phyloP scores from a whole-genome alignment of 2,113 vertebrate species.

The Lasiurus cinereus region DNA sequence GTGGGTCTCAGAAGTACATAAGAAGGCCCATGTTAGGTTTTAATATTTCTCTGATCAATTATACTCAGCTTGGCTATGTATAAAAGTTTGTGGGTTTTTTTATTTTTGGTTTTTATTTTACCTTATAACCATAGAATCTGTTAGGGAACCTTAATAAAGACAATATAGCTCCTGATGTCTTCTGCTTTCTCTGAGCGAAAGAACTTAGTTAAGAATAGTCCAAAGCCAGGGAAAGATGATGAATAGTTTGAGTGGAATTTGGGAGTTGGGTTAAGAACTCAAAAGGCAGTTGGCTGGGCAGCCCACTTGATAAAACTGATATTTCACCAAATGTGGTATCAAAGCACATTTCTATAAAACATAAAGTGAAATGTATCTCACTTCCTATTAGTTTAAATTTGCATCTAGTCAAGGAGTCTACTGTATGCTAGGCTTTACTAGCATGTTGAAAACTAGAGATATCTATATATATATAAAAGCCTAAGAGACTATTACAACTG shows the following conservation, averaged over 20 bases:
- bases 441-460: not conserved
- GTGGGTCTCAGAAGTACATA: not conserved
- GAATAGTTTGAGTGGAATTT: not conserved
- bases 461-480: too few species aligned
- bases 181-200: not conserved
- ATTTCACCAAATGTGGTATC: constrained; percentile 4
- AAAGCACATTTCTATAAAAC: not conserved
- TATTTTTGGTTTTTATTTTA: not conserved
- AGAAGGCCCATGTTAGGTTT: not conserved
- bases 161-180: not conserved
- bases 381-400: not conserved
- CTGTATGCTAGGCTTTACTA: not conserved
- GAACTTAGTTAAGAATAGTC: not conserved
- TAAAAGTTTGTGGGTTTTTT: not conserved
- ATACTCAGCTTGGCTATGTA: not conserved
- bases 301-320: not conserved
- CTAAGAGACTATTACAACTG: too few species aligned
- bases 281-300: not conserved
- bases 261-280: not conserved
- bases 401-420: not conserved
- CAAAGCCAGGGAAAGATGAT: not conserved
- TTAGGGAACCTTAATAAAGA: not conserved
- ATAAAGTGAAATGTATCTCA: not conserved
- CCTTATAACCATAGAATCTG: not conserved
- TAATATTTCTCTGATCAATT: not conserved